Conservation (phyloP, 1,140 invertebrate species). For the Aplysia californica region DNA sequence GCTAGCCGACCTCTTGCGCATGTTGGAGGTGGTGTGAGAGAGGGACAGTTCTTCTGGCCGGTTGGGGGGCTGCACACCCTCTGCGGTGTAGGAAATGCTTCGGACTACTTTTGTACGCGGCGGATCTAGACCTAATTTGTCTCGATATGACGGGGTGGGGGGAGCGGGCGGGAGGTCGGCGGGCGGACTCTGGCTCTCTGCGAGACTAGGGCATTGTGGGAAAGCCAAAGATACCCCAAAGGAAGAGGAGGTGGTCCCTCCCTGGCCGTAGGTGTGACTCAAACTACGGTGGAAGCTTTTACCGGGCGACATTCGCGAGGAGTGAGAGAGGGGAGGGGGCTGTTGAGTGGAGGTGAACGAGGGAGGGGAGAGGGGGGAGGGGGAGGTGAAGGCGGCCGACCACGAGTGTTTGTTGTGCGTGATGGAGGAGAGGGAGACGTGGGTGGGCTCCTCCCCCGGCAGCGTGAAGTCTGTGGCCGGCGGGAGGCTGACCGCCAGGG, state of each 20-base stretch:
- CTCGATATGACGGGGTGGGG: constrained; percentile 46
- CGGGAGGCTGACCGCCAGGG: constrained; percentile 6
- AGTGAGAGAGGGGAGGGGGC: constrained; percentile 37
- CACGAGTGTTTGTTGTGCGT: constrained; percentile 16
- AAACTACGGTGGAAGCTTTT: constrained; percentile 4
- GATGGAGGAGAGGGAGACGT: constrained; percentile 21
- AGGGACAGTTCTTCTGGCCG: too few species aligned
- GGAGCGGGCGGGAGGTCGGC: constrained; percentile 59
- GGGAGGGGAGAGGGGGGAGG: constrained; percentile 38
- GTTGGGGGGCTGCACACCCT: too few species aligned
- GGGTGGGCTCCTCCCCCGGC: constrained; percentile 21
- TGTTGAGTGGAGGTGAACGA: constrained; percentile 29
- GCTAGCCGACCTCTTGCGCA: not conserved
- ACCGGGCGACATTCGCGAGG: not conserved
- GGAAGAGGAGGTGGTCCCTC: not conserved
- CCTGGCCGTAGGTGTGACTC: not conserved
- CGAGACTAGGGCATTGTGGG: constrained; percentile 51
- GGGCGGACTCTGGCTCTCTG: constrained; percentile 59
- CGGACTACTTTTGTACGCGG: not conserved
- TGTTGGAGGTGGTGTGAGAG: too few species aligned
- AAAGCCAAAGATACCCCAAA: not conserved
- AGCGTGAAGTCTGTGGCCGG: not conserved
- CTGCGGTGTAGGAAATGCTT: constrained; percentile 11
- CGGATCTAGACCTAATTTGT: constrained; percentile 31
- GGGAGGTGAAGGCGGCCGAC: constrained; percentile 21